These are phyloP conservation scores for Lydus trimaculatus DNA, from an alignment of 2,888 invertebrate genomes.

Conservation along the genomic window DNA sequence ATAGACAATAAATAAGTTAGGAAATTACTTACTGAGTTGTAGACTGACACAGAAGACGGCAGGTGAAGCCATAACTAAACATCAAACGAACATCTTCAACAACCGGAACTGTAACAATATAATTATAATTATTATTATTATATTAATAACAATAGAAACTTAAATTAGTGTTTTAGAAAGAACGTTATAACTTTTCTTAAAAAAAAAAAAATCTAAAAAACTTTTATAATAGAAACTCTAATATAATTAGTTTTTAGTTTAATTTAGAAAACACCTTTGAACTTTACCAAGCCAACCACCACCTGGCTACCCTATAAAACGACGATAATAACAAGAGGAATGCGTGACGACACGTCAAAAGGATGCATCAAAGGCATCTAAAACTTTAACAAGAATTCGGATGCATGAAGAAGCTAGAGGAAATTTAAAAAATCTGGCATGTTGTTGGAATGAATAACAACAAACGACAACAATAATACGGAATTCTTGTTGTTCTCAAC, in stretches of 20 bases:
- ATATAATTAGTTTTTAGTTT: conserved; percentile 24
- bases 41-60: conserved; percentile 51
- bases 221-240: not conserved
- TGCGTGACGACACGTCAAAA: conserved; percentile 12
- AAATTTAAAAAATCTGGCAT: not conserved
- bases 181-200: not conserved
- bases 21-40: conserved; percentile 47
- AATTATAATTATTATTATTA: not conserved
- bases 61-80: conserved; percentile 50
- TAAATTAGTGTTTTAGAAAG: not conserved
- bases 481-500: not conserved
- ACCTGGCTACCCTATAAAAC: conserved; percentile 13
- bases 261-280: conserved; percentile 13
- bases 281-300: conserved; percentile 22
- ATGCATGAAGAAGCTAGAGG: not conserved
- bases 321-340: conserved; percentile 7
- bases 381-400: conserved; percentile 5
- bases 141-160: not conserved
- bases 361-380: conserved; percentile 31
- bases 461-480: not conserved
- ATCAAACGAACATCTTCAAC: conserved; percentile 35
- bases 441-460: not conserved
- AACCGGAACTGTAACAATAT: not conserved
- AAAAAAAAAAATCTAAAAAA: not conserved
- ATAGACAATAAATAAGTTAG: conserved; percentile 31